Conservation (phyloP, 1,140 invertebrate genomes). For the Macrobrachium rosenbergii region DNA sequence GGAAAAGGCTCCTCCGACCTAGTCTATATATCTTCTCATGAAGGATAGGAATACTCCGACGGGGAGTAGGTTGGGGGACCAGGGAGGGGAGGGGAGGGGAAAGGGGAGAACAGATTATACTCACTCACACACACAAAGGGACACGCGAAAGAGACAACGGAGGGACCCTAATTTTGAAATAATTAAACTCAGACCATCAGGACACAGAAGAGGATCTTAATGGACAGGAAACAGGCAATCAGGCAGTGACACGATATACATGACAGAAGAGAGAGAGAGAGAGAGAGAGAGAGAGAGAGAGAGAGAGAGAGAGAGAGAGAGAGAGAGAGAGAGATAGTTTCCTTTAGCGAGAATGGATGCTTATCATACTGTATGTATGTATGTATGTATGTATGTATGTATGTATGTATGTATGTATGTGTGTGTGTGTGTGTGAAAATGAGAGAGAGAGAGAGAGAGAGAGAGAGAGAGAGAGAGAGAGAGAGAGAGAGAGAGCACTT, state of each 20-base stretch:
- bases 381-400: background rate
- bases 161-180: background rate
- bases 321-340: slow-evolving; percentile 13
- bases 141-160: background rate
- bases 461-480: no score
- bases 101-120: background rate
- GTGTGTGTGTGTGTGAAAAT: no score
- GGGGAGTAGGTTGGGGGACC: background rate
- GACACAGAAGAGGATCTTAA: background rate
- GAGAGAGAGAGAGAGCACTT: no score
- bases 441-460: no score
- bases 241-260: background rate
- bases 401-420: no score
- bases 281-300: slow-evolving; percentile 1
- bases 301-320: slow-evolving; percentile 9
- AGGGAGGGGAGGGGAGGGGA: background rate
- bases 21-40: background rate
- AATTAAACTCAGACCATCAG: no score
- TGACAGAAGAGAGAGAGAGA: background rate
- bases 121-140: background rate
- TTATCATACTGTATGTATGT: no score
- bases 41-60: no score
- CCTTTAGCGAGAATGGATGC: no score
- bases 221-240: background rate
- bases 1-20: background rate